These are phyloP conservation scores for Drosophila paramelanica DNA, from an alignment of 2,888 invertebrate species.

Conservation along the genomic window DNA sequence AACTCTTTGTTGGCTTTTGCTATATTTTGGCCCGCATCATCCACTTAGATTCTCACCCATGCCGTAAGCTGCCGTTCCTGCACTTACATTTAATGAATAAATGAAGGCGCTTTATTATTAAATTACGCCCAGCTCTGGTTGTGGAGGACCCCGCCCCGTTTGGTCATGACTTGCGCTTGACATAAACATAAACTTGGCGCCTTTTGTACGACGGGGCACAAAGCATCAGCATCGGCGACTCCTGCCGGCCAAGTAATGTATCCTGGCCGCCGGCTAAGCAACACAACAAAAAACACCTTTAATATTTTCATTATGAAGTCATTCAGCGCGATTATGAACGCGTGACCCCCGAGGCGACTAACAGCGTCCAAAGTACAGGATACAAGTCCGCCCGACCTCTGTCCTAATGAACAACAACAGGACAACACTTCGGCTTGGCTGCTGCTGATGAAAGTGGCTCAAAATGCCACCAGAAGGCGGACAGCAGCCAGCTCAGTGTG, in stretches of 20 bases:
- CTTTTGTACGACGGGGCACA: slow-evolving; percentile 61
- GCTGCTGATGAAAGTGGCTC: slow-evolving; percentile 58
- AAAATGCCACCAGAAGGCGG: slow-evolving; percentile 20
- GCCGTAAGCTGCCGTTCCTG: slow-evolving; percentile 16
- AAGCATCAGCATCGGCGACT: slow-evolving; percentile 25
- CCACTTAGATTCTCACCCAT: not conserved
- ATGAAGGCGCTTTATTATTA: slow-evolving; percentile 65
- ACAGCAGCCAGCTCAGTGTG: slow-evolving; percentile 15
- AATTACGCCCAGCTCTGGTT: slow-evolving; percentile 56
- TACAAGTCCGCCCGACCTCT: slow-evolving; percentile 22
- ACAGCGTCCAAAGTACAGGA: slow-evolving; percentile 59
- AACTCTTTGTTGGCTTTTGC: slow-evolving; percentile 20
- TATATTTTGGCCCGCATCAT: not conserved
- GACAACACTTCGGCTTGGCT: slow-evolving; percentile 55
- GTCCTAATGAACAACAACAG: slow-evolving; percentile 67
- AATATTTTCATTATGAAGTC: slow-evolving; percentile 84
- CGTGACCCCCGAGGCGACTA: slow-evolving; percentile 77
- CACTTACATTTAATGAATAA: slow-evolving; percentile 76
- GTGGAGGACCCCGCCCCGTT: slow-evolving; percentile 12
- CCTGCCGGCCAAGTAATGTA: slow-evolving; percentile 64
- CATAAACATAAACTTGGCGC: slow-evolving; percentile 80
- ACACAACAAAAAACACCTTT: slow-evolving; percentile 81
- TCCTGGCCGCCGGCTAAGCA: slow-evolving; percentile 69
- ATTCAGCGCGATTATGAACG: slow-evolving; percentile 80
- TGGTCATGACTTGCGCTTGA: slow-evolving; percentile 55